phyloP scores from a whole-genome alignment of 2,888 invertebrate species.

The Morinoia aosen region DNA sequence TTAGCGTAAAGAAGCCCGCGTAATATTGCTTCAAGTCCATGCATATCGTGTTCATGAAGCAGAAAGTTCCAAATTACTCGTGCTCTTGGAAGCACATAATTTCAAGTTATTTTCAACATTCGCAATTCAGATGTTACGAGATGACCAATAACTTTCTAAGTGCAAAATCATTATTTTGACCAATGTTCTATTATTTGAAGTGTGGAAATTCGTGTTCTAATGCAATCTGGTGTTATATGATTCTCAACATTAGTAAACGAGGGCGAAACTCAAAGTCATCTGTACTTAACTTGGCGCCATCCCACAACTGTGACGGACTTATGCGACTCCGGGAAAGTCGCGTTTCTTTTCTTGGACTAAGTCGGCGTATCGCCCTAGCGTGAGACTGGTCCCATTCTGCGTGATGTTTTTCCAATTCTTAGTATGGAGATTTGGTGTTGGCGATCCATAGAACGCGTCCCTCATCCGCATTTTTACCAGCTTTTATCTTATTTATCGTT shows the following conservation, averaged over 20 bases:
- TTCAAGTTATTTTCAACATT: neutral
- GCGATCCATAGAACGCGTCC: neutral
- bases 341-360: neutral
- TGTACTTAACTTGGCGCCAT: neutral
- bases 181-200: neutral
- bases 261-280: neutral
- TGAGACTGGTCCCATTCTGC: neutral
- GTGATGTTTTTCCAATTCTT: neutral
- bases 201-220: neutral
- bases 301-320: neutral
- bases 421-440: neutral
- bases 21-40: no score
- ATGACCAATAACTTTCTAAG: neutral
- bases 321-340: neutral
- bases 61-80: no score
- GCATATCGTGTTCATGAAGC: no score
- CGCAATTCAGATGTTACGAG: neutral
- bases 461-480: neutral
- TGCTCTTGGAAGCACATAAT: no score
- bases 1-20: no score
- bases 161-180: neutral
- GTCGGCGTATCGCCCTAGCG: constrained; percentile 7
- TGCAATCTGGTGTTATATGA: neutral
- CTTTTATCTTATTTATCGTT: neutral
- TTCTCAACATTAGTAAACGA: neutral